Conservation (phyloP, 2,888 invertebrate genomes). For the Neoaliturus tenellus region DNA sequence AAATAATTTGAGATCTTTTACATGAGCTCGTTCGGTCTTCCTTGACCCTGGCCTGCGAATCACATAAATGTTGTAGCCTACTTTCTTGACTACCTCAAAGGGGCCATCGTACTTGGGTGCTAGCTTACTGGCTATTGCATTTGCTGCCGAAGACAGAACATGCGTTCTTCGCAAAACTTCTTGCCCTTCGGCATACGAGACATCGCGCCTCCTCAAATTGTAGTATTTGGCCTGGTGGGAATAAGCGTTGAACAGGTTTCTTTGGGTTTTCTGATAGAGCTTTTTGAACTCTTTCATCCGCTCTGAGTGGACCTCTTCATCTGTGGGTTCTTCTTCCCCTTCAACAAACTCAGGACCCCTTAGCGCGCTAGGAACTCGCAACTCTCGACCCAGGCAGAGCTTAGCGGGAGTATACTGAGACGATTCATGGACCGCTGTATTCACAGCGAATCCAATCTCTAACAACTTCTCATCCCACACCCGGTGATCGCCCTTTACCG, state of each 20-base stretch:
- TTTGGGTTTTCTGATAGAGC: not conserved
- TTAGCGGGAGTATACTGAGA: constrained; percentile 66
- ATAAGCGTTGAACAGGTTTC: not conserved
- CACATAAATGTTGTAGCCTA: not conserved
- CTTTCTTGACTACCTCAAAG: not conserved
- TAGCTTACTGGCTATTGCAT: not conserved
- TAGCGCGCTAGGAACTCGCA: not conserved
- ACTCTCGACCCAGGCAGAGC: constrained; percentile 25
- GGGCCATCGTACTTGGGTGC: not conserved
- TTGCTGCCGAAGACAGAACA: not conserved
- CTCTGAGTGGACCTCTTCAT: not conserved
- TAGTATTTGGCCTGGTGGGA: not conserved
- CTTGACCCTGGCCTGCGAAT: not conserved
- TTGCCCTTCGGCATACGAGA: not conserved
- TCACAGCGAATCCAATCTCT: constrained; percentile 64
- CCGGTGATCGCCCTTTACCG: too few species aligned
- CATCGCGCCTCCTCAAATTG: constrained; percentile 6
- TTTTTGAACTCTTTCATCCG: not conserved
- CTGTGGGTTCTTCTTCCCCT: not conserved
- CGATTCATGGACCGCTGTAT: constrained; percentile 62
- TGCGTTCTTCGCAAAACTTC: not conserved
- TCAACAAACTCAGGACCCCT: not conserved
- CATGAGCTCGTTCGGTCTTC: not conserved
- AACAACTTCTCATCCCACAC: constrained; percentile 54
- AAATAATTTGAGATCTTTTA: constrained; percentile 5